These are phyloP conservation scores for Redunca redunca DNA, from an alignment of 2,113 vertebrate species.

Conservation along the genomic window DNA sequence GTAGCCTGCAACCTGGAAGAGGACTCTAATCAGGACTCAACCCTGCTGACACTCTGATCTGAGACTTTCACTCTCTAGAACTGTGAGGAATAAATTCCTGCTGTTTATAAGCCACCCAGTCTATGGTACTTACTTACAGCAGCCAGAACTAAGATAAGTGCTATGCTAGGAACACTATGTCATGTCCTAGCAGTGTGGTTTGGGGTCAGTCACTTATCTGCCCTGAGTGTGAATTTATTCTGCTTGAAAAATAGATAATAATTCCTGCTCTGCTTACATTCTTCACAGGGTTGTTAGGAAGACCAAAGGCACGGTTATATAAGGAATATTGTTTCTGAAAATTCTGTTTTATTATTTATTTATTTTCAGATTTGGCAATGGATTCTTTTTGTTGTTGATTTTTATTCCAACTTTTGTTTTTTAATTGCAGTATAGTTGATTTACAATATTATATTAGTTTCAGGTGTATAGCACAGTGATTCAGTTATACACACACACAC, in stretches of 20 bases:
- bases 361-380: not conserved
- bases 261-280: not conserved
- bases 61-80: not conserved
- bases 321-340: not conserved
- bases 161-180: not conserved
- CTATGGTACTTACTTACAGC: not conserved
- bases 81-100: not conserved
- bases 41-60: not conserved
- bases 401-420: not conserved
- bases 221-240: not conserved
- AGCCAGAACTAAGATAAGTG: not conserved
- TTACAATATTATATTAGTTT: not conserved
- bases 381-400: not conserved
- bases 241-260: not conserved
- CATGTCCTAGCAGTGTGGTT: not conserved
- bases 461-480: not conserved
- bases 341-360: not conserved
- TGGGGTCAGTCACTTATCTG: not conserved
- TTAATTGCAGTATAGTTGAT: not conserved
- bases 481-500: not conserved
- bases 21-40: not conserved
- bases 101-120: not conserved
- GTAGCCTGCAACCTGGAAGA: not conserved
- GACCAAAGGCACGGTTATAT: not conserved
- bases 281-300: not conserved